These are phyloP conservation scores for Cryptophagus acutangulus DNA, from an alignment of 2,888 invertebrate genomes.

Conservation along the genomic window DNA sequence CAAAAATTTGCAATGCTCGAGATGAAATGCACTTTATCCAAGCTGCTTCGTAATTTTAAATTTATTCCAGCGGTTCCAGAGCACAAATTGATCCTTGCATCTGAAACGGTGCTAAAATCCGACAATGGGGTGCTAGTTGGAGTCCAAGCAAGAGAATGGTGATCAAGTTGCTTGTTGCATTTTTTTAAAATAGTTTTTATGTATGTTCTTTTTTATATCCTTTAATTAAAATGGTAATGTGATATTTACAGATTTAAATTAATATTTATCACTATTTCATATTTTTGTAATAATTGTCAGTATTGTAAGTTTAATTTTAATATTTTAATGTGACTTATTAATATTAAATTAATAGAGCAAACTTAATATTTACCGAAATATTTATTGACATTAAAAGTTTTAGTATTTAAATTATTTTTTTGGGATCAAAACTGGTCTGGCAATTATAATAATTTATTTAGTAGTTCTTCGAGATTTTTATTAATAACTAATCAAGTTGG, in stretches of 20 bases:
- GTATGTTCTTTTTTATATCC: neutral
- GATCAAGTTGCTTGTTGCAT: neutral
- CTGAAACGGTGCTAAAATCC: conserved; percentile 22
- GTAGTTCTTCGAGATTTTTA: too few species aligned
- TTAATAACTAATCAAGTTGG: too few species aligned
- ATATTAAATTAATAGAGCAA: too few species aligned
- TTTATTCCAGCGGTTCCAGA: conserved; percentile 22
- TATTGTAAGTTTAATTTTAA: too few species aligned
- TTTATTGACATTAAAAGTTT: too few species aligned
- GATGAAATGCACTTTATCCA: conserved; percentile 52
- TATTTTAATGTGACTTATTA: too few species aligned
- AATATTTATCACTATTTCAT: too few species aligned
- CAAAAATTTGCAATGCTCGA: conserved; percentile 1
- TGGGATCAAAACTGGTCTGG: too few species aligned
- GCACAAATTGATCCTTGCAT: conserved; percentile 17
- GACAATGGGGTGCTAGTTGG: conserved; percentile 22
- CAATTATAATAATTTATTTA: too few species aligned
- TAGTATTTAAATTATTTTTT: too few species aligned
- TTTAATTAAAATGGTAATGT: neutral
- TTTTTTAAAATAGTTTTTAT: neutral
- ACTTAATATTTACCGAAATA: too few species aligned
- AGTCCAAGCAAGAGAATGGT: conserved; percentile 16
- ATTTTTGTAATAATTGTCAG: too few species aligned
- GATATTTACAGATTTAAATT: neutral
- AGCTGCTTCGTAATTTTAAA: conserved; percentile 51